Percentiles rank a stretch among this genome's conserved stretches.
These are phyloP conservation scores for Eurosta solidaginis DNA, from an alignment of 1,140 invertebrate species.

Conservation along the genomic window DNA sequence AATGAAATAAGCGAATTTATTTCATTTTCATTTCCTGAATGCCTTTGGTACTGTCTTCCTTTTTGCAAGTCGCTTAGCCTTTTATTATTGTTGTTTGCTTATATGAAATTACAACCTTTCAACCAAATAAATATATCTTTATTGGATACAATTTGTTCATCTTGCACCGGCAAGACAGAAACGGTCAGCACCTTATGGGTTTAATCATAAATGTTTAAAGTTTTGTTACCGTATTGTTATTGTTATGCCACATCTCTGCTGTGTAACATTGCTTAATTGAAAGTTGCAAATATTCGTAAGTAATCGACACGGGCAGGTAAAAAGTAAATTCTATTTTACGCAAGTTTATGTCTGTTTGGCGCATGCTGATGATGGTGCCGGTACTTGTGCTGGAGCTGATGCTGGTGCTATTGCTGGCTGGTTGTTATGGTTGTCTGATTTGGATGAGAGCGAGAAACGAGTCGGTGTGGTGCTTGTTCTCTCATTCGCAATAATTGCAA, in stretches of 20 bases:
- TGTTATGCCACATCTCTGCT: neutral
- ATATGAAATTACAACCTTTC: slow-evolving; percentile 23
- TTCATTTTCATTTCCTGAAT: neutral
- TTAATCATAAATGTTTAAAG: neutral
- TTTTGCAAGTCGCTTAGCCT: neutral
- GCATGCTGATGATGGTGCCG: neutral
- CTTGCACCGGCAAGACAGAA: neutral
- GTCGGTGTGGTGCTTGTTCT: neutral
- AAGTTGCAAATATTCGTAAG: slow-evolving; percentile 24
- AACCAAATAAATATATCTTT: slow-evolving; percentile 20
- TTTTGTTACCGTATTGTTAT: slow-evolving; percentile 5
- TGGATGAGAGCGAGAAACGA: neutral
- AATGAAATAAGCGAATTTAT: neutral
- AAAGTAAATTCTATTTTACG: slow-evolving; percentile 4
- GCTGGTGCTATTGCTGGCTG: too few species aligned
- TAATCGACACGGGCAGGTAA: neutral
- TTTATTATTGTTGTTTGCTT: neutral
- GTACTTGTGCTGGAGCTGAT: neutral
- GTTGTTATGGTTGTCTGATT: neutral
- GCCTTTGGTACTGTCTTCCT: neutral
- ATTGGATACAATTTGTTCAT: neutral
- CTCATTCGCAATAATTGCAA: slow-evolving; percentile 17
- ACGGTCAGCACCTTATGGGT: neutral
- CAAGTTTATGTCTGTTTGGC: neutral
- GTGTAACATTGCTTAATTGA: slow-evolving; percentile 6